Evolutionary conservation across 2,888 invertebrate species (phyloP), one percentile per base, ranked within the genome.

Genomic region (Cinara cedri): DNA sequence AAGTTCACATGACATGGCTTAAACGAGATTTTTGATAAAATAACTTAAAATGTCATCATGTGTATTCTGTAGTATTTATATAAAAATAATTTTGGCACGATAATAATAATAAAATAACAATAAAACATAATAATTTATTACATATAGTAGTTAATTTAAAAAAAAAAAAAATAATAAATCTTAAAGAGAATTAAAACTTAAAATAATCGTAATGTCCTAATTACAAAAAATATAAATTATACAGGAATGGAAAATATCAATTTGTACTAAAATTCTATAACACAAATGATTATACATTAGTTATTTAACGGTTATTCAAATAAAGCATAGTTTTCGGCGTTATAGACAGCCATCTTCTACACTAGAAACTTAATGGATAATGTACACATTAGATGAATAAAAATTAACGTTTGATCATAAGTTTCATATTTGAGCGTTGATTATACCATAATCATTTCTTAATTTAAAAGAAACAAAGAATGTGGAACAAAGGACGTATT

Each of bases 241-340:
- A 51, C 57, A 68, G 68, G 60, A 49, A 68, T 78, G 55, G 19
- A 78, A 78, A 60, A 49, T 42, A 68, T 57, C 13, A 68, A 78
- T 78, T 78, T 78, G 68, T 78, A 78, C 76, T 78, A 78, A 51
- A 78, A 51, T 68, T 46, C 16, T 70, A 65, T 49, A 68, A 66
- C 49, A 51, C 24, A 66, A 66, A 49, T 68, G 8, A 44, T 57
- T 65, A 65, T n/a, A 62, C n/a, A 9, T 11, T 44, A 60, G 46
- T 34, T 54, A 65, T 14, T 14, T 65, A 75, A 51, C 51, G 14
- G 55, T 44, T 44, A 46, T 46, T 66, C 16, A 13, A 55, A 55
- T 57, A 65, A 34, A 66, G 54, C 55, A 34, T 9, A 54, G 19
- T 57, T 75, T 76, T 76, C 49, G 74, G 51, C 42, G 51, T 51